Conservation (phyloP, 2,888 invertebrate genomes). For the Acholoe squamosa region DNA sequence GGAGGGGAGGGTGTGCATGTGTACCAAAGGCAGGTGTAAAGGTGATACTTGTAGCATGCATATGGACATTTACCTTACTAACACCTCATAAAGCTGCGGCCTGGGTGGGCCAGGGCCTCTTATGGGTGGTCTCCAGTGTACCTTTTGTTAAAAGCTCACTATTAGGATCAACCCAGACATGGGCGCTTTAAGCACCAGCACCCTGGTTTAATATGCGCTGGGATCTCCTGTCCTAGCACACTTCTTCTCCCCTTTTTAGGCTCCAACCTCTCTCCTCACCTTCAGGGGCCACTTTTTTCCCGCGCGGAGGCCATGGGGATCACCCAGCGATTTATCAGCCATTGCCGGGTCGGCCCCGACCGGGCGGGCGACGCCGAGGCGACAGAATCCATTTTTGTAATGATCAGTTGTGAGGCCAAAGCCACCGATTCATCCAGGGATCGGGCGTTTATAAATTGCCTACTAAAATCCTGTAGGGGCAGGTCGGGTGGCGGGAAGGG, state of each 20-base stretch:
- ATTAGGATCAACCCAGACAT: conserved; percentile 58
- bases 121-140: conserved; percentile 3
- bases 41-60: neutral
- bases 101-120: conserved; percentile 38
- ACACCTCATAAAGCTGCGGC: neutral
- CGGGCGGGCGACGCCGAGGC: neutral
- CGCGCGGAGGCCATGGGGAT: neutral
- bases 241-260: neutral
- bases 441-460: conserved; percentile 48
- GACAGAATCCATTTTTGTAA: conserved; percentile 43
- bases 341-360: neutral
- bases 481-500: neutral
- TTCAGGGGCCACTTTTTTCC: neutral
- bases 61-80: neutral
- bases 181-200: conserved; percentile 12
- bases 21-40: neutral
- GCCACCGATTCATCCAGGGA: conserved; percentile 39
- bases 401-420: conserved; percentile 32
- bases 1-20: neutral
- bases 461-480: conserved; percentile 27
- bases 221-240: neutral
- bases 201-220: conserved; percentile 47
- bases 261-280: neutral
- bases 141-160: conserved; percentile 12
- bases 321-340: conserved; percentile 13